A percentile compares a stretch with the other conserved stretches of the same genome.
phyloP scores from a whole-genome alignment of 1,140 invertebrate species.

The Trichonephila clavata region DNA sequence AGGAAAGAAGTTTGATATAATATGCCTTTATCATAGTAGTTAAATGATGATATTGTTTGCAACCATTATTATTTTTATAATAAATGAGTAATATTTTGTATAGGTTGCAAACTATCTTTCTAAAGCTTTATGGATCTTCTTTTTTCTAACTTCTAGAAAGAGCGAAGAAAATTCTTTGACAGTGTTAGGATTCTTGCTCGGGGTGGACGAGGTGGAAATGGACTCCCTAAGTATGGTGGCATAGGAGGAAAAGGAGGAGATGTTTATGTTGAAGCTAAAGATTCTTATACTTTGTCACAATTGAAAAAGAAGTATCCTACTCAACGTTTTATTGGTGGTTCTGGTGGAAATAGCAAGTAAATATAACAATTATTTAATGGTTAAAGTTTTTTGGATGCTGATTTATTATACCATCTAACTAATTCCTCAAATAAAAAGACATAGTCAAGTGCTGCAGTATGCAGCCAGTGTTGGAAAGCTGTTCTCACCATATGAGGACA shows the following conservation, averaged over 20 bases:
- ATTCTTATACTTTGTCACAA: constrained; percentile 84
- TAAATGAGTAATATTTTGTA: too few relatives aligned
- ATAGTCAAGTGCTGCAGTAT: too few relatives aligned
- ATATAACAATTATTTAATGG: neutral
- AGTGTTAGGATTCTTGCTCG: constrained; percentile 87
- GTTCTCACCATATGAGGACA: too few relatives aligned
- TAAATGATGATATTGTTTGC: too few relatives aligned
- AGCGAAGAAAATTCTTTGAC: constrained; percentile 85
- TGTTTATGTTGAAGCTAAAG: constrained; percentile 87
- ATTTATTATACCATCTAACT: too few relatives aligned
- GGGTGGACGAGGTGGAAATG: constrained; percentile 89
- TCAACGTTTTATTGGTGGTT: constrained; percentile 85
- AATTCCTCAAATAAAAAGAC: too few relatives aligned
- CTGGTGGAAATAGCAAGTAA: constrained; percentile 86
- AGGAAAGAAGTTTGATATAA: too few relatives aligned
- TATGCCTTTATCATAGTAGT: too few relatives aligned
- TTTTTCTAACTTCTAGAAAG: constrained; percentile 35
- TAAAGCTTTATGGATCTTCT: neutral
- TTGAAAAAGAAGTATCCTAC: constrained; percentile 83
- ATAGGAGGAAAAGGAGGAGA: constrained; percentile 92
- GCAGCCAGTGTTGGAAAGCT: too few relatives aligned
- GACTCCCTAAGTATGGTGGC: constrained; percentile 89
- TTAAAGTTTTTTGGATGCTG: too few relatives aligned
- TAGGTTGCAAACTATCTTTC: too few relatives aligned
- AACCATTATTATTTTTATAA: too few relatives aligned